Evolutionary conservation across 2,113 vertebrate species (phyloP).

Genomic region (Poecile atricapillus): DNA sequence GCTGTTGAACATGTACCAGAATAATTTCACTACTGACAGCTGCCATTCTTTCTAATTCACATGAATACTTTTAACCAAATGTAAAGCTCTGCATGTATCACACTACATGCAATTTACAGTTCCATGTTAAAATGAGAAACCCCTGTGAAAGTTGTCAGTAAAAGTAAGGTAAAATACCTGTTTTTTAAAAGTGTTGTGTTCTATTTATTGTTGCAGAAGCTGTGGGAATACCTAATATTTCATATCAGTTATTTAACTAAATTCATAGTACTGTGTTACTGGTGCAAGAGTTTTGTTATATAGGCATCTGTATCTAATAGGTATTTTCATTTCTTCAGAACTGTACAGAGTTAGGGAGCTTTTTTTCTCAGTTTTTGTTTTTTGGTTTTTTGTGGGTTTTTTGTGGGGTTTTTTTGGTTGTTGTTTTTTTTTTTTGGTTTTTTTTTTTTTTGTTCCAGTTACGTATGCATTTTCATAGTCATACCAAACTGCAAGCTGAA

Average conservation of each 20-base stretch:
- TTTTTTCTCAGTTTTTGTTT: background rate
- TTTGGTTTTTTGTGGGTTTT: background rate
- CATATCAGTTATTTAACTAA: background rate
- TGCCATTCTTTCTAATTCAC: background rate
- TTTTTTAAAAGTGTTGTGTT: background rate
- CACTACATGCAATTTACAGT: background rate
- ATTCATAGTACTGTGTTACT: background rate
- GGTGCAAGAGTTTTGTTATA: background rate
- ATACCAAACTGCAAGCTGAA: background rate
- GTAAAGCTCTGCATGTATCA: background rate
- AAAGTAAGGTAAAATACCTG: background rate
- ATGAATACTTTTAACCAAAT: background rate
- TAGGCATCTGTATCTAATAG: background rate
- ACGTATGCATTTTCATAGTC: background rate
- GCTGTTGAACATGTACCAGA: background rate
- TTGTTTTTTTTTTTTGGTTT: too few relatives aligned
- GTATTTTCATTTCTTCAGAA: background rate
- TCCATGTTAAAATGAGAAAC: background rate
- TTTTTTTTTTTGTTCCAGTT: background rate
- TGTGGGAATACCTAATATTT: background rate
- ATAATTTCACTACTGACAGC: background rate
- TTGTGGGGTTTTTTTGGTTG: too few relatives aligned
- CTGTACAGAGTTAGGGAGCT: background rate
- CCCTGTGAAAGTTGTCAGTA: background rate
- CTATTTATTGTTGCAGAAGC: background rate